Conservation (phyloP, 2,797 vertebrate genomes). For the Psittacula echo region DNA sequence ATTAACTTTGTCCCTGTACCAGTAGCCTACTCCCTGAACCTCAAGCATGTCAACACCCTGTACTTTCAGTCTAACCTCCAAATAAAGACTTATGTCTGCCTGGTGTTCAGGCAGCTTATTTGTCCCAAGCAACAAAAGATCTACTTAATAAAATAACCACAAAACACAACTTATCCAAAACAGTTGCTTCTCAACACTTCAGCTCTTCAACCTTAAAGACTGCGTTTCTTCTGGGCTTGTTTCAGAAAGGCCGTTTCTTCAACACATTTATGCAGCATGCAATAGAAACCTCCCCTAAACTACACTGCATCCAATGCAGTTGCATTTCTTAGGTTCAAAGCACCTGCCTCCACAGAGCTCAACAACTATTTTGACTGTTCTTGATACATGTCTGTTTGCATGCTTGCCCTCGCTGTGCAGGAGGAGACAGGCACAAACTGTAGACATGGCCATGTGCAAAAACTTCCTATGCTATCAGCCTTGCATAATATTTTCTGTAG, state of each 20-base stretch:
- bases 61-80: neutral
- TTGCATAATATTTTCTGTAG: neutral
- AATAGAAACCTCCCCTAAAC: neutral
- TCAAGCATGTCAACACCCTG: neutral
- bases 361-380: neutral
- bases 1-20: neutral
- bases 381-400: neutral
- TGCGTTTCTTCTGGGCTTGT: neutral
- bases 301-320: neutral
- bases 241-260: neutral
- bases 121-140: neutral
- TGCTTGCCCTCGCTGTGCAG: neutral
- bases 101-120: neutral
- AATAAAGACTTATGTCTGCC: neutral
- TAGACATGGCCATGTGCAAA: neutral
- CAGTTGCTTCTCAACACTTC: neutral
- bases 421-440: neutral
- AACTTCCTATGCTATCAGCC: neutral
- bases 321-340: neutral
- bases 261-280: accelerated
- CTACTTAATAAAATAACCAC: neutral
- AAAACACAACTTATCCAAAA: neutral
- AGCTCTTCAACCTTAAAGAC: neutral
- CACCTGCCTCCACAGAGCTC: neutral
- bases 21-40: neutral